Evolutionary conservation across 1,140 invertebrate species (phyloP), one percentile per base, ranked within the genome.

Genomic region (Pogonomyrmex californicus): DNA sequence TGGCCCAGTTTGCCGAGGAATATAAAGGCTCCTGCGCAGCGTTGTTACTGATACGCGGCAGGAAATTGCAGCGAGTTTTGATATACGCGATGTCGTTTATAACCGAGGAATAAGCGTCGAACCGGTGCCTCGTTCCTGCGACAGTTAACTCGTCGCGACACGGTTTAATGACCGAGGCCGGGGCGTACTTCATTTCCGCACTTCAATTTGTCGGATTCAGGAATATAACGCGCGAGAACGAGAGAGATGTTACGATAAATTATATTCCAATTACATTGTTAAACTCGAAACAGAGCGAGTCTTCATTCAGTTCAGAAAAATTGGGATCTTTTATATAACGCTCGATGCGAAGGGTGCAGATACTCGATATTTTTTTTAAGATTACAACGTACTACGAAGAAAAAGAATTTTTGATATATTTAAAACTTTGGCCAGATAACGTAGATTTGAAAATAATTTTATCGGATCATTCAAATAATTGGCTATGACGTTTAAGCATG

Each of bases 61-160:
- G 87, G 79, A 89, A 89, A 89, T 88, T 89, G 87, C 77, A 86
- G 82, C 51, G 81, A 88, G 87, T 86, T 89, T 88, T 73, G 65
- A 89, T 66, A 89, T 73, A 86, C 81, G 58, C 85, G 51, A 58
- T 86, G 62, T 82, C 66, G 56, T 73, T 73, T 60, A 60, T 73
- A 71, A 82, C 14, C 41, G 41, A 41, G 47, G 51, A 71, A 58
- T 82, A 82, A 60, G 41, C 66, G 30, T 71, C 65, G 66, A 82
- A 82, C 17, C 17, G 17, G 33, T n/a, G 12, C 33, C 44, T 51
- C 44, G 60, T 65, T 78, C 14, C 41, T 58, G 51, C 47, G 62
- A 47, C 66, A 38, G 54, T 82, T 82, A 58, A 82, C 51, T 71
- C 66, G 78, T 82, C 38, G 78, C 51, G 38, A 56, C 66, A 30